These are phyloP conservation scores for Parascotia fuliginaria DNA, from an alignment of 2,888 invertebrate species.

Conservation along the genomic window DNA sequence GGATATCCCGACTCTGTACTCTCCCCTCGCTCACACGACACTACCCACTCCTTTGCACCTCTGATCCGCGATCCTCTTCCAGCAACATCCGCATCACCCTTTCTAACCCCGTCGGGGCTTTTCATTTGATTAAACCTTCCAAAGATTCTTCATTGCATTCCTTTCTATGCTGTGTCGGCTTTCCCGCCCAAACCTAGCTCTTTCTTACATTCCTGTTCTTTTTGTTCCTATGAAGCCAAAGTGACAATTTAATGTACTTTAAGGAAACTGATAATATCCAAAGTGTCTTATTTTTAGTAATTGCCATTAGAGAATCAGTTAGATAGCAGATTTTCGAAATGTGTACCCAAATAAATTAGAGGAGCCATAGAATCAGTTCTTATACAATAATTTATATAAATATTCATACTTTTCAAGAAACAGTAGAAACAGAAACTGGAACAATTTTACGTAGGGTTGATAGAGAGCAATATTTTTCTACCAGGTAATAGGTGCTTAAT, in stretches of 20 bases:
- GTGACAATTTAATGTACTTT: slow-evolving; percentile 62
- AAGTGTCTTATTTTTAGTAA: slow-evolving; percentile 85
- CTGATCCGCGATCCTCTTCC: slow-evolving; percentile 83
- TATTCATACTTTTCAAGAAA: slow-evolving; percentile 58
- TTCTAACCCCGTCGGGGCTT: slow-evolving; percentile 56
- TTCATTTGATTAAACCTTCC: slow-evolving; percentile 22
- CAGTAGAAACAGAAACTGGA: slow-evolving; percentile 67
- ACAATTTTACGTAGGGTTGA: slow-evolving; percentile 78
- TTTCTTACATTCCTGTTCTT: slow-evolving; percentile 73
- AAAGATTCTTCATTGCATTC: slow-evolving; percentile 49
- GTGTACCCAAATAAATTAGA: slow-evolving; percentile 76
- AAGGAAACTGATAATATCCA: slow-evolving; percentile 79
- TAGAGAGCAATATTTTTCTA: slow-evolving; percentile 79
- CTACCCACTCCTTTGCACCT: slow-evolving; percentile 79
- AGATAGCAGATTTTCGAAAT: slow-evolving; percentile 81
- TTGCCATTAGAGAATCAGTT: slow-evolving; percentile 79
- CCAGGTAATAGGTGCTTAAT: slow-evolving; percentile 79
- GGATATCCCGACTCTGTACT: slow-evolving; percentile 89
- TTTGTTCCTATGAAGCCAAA: slow-evolving; percentile 58
- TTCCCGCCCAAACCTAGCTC: slow-evolving; percentile 68
- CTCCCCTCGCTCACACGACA: slow-evolving; percentile 89
- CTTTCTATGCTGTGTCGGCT: slow-evolving; percentile 49
- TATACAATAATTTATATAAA: slow-evolving; percentile 60
- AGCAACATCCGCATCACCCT: slow-evolving; percentile 80
- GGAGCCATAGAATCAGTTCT: slow-evolving; percentile 69